These are phyloP conservation scores for Phyllotreta cruciferae DNA, from an alignment of 2,888 invertebrate genomes.

Conservation along the genomic window DNA sequence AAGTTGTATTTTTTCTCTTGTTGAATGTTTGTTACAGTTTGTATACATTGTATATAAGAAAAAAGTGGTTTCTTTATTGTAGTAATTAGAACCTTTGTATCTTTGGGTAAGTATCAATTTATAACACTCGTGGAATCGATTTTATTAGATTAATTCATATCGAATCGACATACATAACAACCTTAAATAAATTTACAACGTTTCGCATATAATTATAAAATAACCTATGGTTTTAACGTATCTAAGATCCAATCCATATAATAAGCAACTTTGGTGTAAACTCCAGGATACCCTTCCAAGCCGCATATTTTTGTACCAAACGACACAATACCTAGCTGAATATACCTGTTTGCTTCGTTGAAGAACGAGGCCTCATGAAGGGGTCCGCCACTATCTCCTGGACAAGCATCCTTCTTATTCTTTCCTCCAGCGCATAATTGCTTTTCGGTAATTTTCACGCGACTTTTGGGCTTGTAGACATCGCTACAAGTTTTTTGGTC, in stretches of 20 bases:
- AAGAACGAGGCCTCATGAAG: slow-evolving; percentile 60
- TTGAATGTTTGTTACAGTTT: too few species aligned
- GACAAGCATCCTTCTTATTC: slow-evolving; percentile 68
- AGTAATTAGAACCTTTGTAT: too few species aligned
- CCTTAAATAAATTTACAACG: too few species aligned
- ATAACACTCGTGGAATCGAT: too few species aligned
- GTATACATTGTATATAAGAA: too few species aligned
- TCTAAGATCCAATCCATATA: slow-evolving; percentile 73
- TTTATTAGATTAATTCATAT: too few species aligned
- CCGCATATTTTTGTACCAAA: slow-evolving; percentile 61
- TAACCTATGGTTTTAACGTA: slow-evolving; percentile 49
- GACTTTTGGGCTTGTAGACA: slow-evolving; percentile 48
- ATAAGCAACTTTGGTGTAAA: slow-evolving; percentile 71
- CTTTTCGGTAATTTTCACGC: slow-evolving; percentile 47
- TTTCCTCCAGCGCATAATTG: slow-evolving; percentile 73
- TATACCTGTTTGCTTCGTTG: slow-evolving; percentile 58
- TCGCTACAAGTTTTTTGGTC: slow-evolving; percentile 46
- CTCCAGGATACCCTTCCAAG: slow-evolving; percentile 68
- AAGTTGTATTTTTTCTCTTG: too few species aligned
- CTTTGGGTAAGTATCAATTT: too few species aligned
- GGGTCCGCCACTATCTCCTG: slow-evolving; percentile 75
- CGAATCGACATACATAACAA: too few species aligned
- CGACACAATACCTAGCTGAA: slow-evolving; percentile 67
- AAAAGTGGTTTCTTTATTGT: too few species aligned
- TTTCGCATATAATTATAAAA: too few species aligned